phyloP scores from a whole-genome alignment of 2,888 invertebrate species.

The Drosophila prolongata region DNA sequence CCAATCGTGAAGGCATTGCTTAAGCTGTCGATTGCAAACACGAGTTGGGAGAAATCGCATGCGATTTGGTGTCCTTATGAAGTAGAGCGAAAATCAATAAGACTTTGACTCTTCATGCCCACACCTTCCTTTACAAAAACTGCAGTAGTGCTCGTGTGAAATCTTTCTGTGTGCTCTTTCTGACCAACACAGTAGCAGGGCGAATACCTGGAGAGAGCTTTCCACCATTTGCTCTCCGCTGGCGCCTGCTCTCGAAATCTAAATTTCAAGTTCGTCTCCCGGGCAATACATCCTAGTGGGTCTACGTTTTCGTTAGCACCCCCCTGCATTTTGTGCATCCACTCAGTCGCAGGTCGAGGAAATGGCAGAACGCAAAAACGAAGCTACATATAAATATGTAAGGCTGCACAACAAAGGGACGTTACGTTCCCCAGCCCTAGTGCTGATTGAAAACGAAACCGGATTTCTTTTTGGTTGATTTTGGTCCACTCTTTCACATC shows the following conservation, averaged over 20 bases:
- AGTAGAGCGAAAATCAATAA: conserved; percentile 66
- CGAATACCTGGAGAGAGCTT: conserved; percentile 52
- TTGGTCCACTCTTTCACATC: conserved; percentile 7
- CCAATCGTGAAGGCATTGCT: too few species aligned
- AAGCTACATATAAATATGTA: conserved; percentile 16
- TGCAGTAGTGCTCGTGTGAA: conserved; percentile 52
- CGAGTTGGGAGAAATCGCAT: conserved; percentile 12
- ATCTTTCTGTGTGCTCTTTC: conserved; percentile 4
- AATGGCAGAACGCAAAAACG: neutral
- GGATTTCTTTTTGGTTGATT: conserved; percentile 72
- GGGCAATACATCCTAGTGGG: conserved; percentile 61
- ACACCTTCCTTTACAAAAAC: conserved; percentile 24
- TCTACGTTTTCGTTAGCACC: conserved; percentile 56
- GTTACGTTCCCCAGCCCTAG: conserved; percentile 50
- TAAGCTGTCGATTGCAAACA: too few species aligned
- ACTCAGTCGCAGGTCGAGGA: conserved; percentile 40
- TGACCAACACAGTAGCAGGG: conserved; percentile 48
- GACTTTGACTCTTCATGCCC: conserved; percentile 41
- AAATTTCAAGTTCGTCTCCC: conserved; percentile 80
- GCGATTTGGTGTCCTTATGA: conserved; percentile 9
- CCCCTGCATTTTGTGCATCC: conserved; percentile 49
- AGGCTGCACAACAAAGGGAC: conserved; percentile 22
- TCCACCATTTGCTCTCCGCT: conserved; percentile 36
- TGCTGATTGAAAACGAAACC: conserved; percentile 81
- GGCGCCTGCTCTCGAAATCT: conserved; percentile 75